Percentiles rank a stretch among this genome's conserved stretches.
Conservation (phyloP, 2,797 vertebrate species). For the Botia kubotai region DNA sequence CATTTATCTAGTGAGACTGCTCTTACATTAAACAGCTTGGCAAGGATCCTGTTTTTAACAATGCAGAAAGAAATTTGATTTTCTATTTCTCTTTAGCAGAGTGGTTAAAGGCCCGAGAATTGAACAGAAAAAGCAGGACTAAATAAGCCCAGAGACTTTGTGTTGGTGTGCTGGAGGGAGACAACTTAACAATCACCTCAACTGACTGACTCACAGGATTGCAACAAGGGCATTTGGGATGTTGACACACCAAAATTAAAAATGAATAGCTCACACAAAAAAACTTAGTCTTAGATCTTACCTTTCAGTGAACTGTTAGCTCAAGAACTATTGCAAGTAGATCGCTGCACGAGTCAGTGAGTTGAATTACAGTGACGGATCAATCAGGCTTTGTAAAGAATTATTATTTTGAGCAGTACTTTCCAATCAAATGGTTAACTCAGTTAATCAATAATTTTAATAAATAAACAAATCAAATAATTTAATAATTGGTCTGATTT, state of each 20-base stretch:
- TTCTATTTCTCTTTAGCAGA: slow-evolving; percentile 6
- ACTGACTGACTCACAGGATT: background rate
- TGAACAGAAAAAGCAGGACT: background rate
- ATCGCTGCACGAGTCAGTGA: no score
- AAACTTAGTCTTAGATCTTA: no score
- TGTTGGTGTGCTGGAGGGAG: background rate
- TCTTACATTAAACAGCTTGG: slow-evolving; percentile 4
- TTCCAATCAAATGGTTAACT: no score
- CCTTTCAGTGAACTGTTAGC: no score
- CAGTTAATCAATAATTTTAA: no score
- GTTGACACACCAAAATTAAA: background rate
- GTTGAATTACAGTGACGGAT: no score
- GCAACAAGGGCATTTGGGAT: background rate
- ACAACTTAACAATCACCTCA: background rate
- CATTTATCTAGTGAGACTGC: background rate
- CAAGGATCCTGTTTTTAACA: background rate
- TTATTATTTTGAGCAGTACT: no score
- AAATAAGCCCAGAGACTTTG: background rate
- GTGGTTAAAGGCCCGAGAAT: background rate
- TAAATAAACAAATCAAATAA: no score
- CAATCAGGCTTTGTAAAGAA: no score
- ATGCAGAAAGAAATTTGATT: background rate
- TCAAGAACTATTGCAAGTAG: no score
- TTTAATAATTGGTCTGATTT: no score
- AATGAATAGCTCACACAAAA: no score